Evolutionary conservation across 1,140 invertebrate species (phyloP).

Genomic region (Bombyx mandarina): DNA sequence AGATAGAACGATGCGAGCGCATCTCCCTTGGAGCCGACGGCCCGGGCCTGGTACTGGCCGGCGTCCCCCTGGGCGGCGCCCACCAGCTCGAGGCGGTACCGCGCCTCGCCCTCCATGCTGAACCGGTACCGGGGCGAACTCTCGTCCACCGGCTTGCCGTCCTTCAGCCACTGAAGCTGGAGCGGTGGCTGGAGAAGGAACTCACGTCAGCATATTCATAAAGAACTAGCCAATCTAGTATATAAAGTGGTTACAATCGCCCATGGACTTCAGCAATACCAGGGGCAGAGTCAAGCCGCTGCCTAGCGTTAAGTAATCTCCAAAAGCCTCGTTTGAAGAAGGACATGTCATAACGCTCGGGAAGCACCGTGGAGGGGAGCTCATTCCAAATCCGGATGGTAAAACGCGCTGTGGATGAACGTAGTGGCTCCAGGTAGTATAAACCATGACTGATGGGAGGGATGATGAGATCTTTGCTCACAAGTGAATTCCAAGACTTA

Average conservation of each 20-base stretch:
- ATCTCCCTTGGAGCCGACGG: conserved; percentile 88
- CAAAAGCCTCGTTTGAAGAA: no score
- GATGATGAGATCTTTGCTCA: no score
- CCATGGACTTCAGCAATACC: no score
- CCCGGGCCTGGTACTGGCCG: conserved; percentile 91
- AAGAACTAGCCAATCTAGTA: background rate
- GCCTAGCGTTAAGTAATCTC: no score
- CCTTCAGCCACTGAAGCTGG: conserved; percentile 88
- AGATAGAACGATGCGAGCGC: conserved; percentile 87
- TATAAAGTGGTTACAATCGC: no score
- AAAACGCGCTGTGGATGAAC: no score
- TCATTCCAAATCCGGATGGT: no score
- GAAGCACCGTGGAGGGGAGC: no score
- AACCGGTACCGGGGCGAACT: conserved; percentile 85
- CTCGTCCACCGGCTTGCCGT: conserved; percentile 87
- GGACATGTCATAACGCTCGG: no score
- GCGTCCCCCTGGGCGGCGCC: conserved; percentile 84
- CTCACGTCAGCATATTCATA: background rate
- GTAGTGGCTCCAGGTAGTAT: background rate
- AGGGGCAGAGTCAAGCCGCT: no score
- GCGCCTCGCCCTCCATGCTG: conserved; percentile 83
- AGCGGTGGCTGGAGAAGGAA: conserved; percentile 61
- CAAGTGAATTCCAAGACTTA: no score
- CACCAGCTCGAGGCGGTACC: conserved; percentile 82
- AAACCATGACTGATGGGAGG: background rate